phyloP scores from a whole-genome alignment of 2,797 vertebrate genomes.

The Centroberyx gerrardi region DNA sequence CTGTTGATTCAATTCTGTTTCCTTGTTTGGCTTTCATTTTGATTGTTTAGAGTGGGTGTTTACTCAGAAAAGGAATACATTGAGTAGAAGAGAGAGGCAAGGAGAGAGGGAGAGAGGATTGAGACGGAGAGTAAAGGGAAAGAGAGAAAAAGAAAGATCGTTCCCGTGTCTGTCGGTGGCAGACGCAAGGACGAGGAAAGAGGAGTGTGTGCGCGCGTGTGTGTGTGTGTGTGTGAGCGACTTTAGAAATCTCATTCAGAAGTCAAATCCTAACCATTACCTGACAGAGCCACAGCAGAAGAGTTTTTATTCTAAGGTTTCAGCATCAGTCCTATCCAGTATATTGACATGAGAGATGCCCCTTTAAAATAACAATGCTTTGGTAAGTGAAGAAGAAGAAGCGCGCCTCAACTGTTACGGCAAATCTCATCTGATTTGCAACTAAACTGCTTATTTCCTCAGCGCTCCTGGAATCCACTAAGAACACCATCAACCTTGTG shows the following conservation, averaged over 20 bases:
- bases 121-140: constrained; percentile 4
- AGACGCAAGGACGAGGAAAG: constrained; percentile 4
- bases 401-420: constrained; percentile 33
- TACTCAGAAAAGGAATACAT: constrained; percentile 58
- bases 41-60: constrained; percentile 61
- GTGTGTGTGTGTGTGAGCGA: constrained; percentile 16
- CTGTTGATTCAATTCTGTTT: constrained; percentile 60
- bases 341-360: constrained; percentile 1
- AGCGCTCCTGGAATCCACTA: constrained; percentile 30
- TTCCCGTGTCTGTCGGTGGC: constrained; percentile 23
- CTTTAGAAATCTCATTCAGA: constrained; percentile 29
- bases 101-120: neutral
- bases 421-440: constrained; percentile 40
- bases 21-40: constrained; percentile 56
- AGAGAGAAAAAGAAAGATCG: constrained; percentile 16
- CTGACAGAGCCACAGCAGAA: constrained; percentile 11
- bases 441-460: constrained; percentile 41
- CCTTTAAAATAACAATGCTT: neutral
- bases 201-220: constrained; percentile 1
- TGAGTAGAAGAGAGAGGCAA: constrained; percentile 34
- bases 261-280: neutral
- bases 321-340: neutral
- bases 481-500: constrained; percentile 39
- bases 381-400: constrained; percentile 2
- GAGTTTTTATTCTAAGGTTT: constrained; percentile 7